A percentile compares a stretch with the other conserved stretches of the same genome.
Conservation (phyloP, 2,888 invertebrate species). For the Ochropacha duplaris region DNA sequence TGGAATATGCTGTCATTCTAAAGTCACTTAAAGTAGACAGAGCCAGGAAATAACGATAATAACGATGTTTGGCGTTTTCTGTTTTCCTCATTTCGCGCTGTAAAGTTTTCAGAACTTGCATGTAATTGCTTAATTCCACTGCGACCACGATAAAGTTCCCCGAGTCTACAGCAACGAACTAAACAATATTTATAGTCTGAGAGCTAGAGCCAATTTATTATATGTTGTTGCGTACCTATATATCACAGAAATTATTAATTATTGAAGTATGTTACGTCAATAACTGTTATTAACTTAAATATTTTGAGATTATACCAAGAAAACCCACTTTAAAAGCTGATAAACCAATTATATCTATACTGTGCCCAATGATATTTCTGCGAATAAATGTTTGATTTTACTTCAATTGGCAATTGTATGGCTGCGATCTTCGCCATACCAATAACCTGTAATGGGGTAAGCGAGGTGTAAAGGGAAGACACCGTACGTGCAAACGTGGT, state of each 20-base stretch:
- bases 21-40: slow-evolving; percentile 46
- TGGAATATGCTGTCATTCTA: slow-evolving; percentile 19
- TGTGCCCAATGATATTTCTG: not conserved
- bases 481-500: slow-evolving; percentile 3
- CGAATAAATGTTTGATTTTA: not conserved
- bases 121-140: slow-evolving; percentile 73
- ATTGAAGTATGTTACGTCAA: too few species aligned
- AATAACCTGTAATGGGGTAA: not conserved
- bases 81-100: slow-evolving; percentile 52
- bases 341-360: not conserved
- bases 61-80: slow-evolving; percentile 67
- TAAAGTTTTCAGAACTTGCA: slow-evolving; percentile 66
- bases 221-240: too few species aligned
- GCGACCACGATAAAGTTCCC: slow-evolving; percentile 56
- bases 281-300: not conserved
- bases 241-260: too few species aligned
- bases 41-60: slow-evolving; percentile 56
- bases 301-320: not conserved
- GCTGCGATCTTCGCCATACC: not conserved
- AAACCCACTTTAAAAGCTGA: not conserved
- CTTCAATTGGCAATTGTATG: not conserved
- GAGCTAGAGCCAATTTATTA: not conserved
- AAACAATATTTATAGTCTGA: slow-evolving; percentile 33
- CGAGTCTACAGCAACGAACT: slow-evolving; percentile 24
- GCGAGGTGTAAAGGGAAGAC: slow-evolving; percentile 5